Conservation (phyloP, 2,797 vertebrate species). For the Halcyon smyrnensis region DNA sequence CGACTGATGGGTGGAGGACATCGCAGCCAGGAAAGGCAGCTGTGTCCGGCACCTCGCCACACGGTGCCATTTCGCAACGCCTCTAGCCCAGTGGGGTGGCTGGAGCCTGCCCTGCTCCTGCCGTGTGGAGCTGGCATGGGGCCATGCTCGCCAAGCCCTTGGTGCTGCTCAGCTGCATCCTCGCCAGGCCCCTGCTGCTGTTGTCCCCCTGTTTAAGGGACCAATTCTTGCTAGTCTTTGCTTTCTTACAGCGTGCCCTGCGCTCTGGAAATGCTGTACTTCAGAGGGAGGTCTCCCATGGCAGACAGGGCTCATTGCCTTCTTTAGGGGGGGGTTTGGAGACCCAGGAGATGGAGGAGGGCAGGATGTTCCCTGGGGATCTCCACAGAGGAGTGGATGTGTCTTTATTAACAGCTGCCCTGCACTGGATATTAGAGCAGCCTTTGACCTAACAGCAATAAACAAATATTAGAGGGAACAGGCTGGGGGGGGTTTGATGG, state of each 20-base stretch:
- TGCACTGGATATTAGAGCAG: background rate
- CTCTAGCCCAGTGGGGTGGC: background rate
- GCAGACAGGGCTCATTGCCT: background rate
- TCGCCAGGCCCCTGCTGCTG: background rate
- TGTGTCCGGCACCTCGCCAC: fast-evolving
- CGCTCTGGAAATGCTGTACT: background rate
- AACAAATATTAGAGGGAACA: background rate
- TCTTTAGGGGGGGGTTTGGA: background rate
- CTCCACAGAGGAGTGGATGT: background rate
- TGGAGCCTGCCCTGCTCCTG: background rate
- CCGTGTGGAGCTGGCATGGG: background rate
- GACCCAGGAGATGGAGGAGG: background rate
- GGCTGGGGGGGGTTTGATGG: background rate
- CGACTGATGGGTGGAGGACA: background rate
- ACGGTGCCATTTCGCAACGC: fast-evolving
- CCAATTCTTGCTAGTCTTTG: background rate
- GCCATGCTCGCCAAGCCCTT: fast-evolving
- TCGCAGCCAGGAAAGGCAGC: background rate
- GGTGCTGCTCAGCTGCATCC: background rate
- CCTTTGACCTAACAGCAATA: background rate
- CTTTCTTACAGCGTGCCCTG: background rate
- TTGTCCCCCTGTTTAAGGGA: background rate
- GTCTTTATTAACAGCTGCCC: background rate
- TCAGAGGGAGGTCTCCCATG: background rate
- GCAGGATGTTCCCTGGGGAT: background rate